Base-by-base conservation (phyloP, 2,888 invertebrate species). In the Yponomeuta evonymella region DNA sequence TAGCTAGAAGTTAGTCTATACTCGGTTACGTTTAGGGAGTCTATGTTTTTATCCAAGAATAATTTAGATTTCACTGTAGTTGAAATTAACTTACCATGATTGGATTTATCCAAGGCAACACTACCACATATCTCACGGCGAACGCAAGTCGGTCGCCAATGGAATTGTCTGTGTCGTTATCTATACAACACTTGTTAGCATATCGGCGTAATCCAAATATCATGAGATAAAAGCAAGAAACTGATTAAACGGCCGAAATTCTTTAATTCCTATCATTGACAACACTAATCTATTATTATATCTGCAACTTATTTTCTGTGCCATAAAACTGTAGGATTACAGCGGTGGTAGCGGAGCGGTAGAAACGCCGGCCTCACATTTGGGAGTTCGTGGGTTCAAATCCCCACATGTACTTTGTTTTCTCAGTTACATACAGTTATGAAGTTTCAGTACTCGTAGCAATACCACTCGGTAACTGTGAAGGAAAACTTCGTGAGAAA, bases 241-340 rank as follows among this genome's bases (percentile, higher is more conserved):
- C 48, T 67, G 67, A 67, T 43, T 67, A 67, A 67, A 23, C 9
- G 12, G 11, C 11, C 69, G 11, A 58, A 69, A 69, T 69, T 69
- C 69, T 48, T n/a, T 58, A 58, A 48, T 75, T 73, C 78, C 76
- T 79, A 80, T 77, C 78, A 77, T 79, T 69, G n/a, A 29, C 29
- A 65, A 12, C 29, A 11, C 51, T 58, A 58, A 15, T 58, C 12
- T 58, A 15, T 58, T 15, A 58, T 15, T 58, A 58, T 15, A 12
- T 12, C 4, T 15, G 12, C 12, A 15, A 58, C 43, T 43, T 8
- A 8, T 43, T 43, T 43, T 43, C 43, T 43, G 8, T 43, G 43
- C 43, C 8, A 43, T 8, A 43, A 5, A 36, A 36, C 36, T 2
- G 2, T 36, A 36, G 36, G 36, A 36, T 36, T 36, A 36, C 36